Percentiles rank a stretch among this genome's conserved stretches.
Evolutionary conservation across 2,888 invertebrate species (phyloP).

Genomic region (Leistus spinibarbis): DNA sequence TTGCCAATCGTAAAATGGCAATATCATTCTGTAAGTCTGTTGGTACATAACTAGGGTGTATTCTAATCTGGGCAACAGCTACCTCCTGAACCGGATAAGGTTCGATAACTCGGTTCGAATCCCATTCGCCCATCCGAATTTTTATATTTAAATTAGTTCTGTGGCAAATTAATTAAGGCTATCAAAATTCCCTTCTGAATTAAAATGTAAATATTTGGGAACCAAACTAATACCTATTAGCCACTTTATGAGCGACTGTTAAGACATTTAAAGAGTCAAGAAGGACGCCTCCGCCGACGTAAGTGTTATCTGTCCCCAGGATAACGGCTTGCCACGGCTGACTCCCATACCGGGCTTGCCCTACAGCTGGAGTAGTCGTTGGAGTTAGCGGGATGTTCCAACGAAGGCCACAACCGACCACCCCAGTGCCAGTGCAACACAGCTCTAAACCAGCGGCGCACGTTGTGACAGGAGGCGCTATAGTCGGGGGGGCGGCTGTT

Average conservation of each 20-base stretch:
- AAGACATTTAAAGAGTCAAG: constrained; percentile 66
- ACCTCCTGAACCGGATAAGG: constrained; percentile 71
- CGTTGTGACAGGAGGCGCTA: not conserved
- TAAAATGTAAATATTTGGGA: too few species aligned
- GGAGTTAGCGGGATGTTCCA: constrained; percentile 5
- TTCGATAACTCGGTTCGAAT: constrained; percentile 68
- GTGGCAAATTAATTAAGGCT: not conserved
- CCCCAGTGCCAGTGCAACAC: not conserved
- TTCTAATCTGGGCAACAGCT: constrained; percentile 53
- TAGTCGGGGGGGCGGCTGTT: constrained; percentile 1
- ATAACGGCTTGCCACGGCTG: constrained; percentile 38
- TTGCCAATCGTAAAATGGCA: constrained; percentile 74
- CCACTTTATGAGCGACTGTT: constrained; percentile 72
- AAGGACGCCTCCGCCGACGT: constrained; percentile 72
- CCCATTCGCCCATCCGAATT: constrained; percentile 71
- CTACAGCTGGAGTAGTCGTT: constrained; percentile 4
- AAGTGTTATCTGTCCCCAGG: constrained; percentile 47
- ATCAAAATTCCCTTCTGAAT: too few species aligned
- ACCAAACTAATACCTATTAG: constrained; percentile 4
- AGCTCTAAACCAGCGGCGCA: constrained; percentile 1
- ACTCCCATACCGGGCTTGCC: constrained; percentile 25
- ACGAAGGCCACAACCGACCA: constrained; percentile 29
- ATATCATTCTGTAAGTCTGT: constrained; percentile 80
- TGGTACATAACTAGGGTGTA: constrained; percentile 70
- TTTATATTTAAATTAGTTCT: constrained; percentile 30